Base-by-base conservation (phyloP, 2,113 vertebrate species). In the Pyrgilauda ruficollis region DNA sequence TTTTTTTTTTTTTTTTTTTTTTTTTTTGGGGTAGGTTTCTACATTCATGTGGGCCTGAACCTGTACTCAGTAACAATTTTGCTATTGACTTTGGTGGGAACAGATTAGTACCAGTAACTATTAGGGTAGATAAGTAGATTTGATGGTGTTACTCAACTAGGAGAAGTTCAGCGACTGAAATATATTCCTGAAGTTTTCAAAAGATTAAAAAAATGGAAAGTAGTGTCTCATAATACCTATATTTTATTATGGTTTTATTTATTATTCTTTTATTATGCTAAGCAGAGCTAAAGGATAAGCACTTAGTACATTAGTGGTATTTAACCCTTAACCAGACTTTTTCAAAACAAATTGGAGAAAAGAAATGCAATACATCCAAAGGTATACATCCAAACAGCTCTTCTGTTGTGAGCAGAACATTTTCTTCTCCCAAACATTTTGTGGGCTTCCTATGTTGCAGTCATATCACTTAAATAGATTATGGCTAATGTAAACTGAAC, bases 171-270 rank as follows among this genome's bases (percentile, higher is more conserved):
- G 13, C 5, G 4, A 55, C 15, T 67, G 17, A 77, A 95, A 81
- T 66, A 9, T 6, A 86, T 35, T 87, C 39, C 37, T 81, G 47
- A 76, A 73, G 26, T 43, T 66, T 86, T 61, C 24, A 64, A 78
- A 81, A 78, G 2, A 22, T 64, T 35, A 35, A 53, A 69, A 81
- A 35, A 67, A 26, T 8, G 55, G 11, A 4, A 31, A 55, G 37
- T 5, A 46, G 7, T 31, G 23, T n/a, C n/a, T 93, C 22, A 37
- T 46, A 58, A n/a, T 84, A 18, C 0, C 0, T 43, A 1, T 80
- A 49, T 56, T 64, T 68, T 75, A 43, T 69, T 50, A 37, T 33
- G 12, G 20, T 33, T 33, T 8, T 33, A 55, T 55, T 55, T 33
- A 33, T 33, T 21, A 33, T 55, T 76, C 44, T 61, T 69, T 68